phyloP scores from a whole-genome alignment of 2,797 vertebrate genomes.

The Acipenser ruthenus region DNA sequence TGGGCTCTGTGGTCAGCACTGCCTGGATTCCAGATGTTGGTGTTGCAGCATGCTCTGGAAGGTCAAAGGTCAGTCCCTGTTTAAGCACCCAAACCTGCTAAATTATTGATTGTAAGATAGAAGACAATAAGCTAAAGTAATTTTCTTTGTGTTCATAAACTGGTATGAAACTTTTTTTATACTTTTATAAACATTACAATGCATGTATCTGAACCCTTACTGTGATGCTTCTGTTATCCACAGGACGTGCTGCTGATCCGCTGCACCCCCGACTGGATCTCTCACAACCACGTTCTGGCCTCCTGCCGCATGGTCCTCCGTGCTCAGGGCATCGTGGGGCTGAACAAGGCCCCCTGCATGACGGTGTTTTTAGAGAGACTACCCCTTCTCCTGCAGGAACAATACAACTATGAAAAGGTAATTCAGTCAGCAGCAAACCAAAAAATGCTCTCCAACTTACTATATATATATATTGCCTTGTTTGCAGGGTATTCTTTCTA shows the following conservation, averaged over 20 bases:
- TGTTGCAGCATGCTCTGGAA: constrained; percentile 61
- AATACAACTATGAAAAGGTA: constrained; percentile 57
- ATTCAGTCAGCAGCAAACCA: not conserved
- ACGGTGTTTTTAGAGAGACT: constrained; percentile 68
- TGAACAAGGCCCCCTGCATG: constrained; percentile 66
- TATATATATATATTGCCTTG: no score
- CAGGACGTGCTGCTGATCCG: constrained; percentile 67
- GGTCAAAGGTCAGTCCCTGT: constrained; percentile 60
- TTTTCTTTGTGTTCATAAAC: not conserved
- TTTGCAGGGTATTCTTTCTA: no score
- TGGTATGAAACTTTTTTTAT: no score
- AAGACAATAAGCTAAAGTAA: not conserved
- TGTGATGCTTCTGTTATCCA: not conserved
- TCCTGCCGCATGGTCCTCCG: constrained; percentile 64
- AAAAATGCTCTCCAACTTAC: no score
- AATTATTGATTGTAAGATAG: not conserved
- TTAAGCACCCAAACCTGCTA: not conserved
- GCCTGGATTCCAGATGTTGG: constrained; percentile 66
- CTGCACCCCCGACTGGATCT: constrained; percentile 66
- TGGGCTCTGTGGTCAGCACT: constrained; percentile 62
- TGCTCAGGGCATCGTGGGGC: constrained; percentile 61
- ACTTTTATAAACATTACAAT: no score
- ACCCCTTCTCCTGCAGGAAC: constrained; percentile 61
- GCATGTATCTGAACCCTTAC: not conserved
- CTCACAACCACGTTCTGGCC: constrained; percentile 61